A percentile compares a stretch with the other conserved stretches of the same genome.
Evolutionary conservation across 2,797 vertebrate species (phyloP).

Genomic region (Hyperoplus lanceolatus): DNA sequence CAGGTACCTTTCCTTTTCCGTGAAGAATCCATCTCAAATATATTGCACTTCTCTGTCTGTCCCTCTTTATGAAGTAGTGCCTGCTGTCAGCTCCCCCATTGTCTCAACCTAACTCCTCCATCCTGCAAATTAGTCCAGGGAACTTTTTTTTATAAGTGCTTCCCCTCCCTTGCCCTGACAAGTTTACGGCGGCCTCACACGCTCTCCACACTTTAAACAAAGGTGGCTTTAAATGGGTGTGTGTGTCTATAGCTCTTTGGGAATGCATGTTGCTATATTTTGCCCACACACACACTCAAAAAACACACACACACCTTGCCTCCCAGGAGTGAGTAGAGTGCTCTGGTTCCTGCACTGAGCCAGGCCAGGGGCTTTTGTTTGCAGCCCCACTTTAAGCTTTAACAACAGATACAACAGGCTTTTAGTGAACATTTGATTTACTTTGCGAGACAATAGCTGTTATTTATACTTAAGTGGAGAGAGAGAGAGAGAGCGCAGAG

Average conservation of each 20-base stretch:
- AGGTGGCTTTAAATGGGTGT: slow-evolving; percentile 52
- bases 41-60: background rate
- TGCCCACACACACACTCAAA: slow-evolving; percentile 30
- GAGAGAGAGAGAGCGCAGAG: slow-evolving; percentile 26
- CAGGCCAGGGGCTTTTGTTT: slow-evolving; percentile 57
- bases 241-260: slow-evolving; percentile 36
- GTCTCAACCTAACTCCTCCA: slow-evolving; percentile 25
- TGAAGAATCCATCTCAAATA: slow-evolving; percentile 26
- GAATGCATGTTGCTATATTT: slow-evolving; percentile 52
- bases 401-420: slow-evolving; percentile 66
- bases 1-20: background rate
- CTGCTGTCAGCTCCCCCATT: slow-evolving; percentile 39
- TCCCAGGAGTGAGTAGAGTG: slow-evolving; percentile 76
- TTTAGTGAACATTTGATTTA: slow-evolving; percentile 68
- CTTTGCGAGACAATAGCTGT: slow-evolving; percentile 63
- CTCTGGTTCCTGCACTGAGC: slow-evolving; percentile 52
- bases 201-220: slow-evolving; percentile 35
- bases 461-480: slow-evolving; percentile 61
- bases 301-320: slow-evolving; percentile 47
- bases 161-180: slow-evolving; percentile 60
- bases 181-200: slow-evolving; percentile 45
- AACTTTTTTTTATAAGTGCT: slow-evolving; percentile 38
- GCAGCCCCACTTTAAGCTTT: slow-evolving; percentile 46
- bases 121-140: slow-evolving; percentile 28
- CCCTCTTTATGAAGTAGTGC: background rate